Base-by-base conservation (phyloP, 2,888 invertebrate species). In the Chymomyza fuscimana region DNA sequence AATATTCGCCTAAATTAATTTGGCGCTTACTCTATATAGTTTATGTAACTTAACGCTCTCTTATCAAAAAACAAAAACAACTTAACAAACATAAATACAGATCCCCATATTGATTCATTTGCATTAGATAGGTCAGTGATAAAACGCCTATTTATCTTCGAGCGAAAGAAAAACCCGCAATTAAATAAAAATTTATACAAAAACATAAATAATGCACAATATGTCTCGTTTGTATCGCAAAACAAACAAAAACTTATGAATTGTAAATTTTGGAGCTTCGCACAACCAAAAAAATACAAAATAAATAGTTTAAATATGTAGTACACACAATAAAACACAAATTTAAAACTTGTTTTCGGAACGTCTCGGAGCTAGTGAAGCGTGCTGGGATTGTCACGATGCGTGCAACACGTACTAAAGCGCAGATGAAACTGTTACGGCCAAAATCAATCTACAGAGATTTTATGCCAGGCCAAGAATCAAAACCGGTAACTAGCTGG, bases 391-490 rank as follows among this genome's bases (percentile, higher is more conserved):
- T 54, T 29, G 51, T 63, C 70, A 56, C 52, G 58, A 29, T 70
- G 76, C 82, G 83, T 82, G 78, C 77, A 80, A 69, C 79, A 65
- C 67, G 68, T 77, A 76, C 78, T 65, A 86, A 80, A 80, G 88
- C 79, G 74, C 77, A 77, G 79, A 78, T 77, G 76, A 87, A 82
- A 87, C 87, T 87, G 87, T 88, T 84, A 77, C 69, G 76, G 76
- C 75, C 78, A 74, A 83, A 79, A 80, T 81, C 79, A 73, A 74
- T 76, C 36, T 74, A 60, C 77, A 62, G 72, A 78, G 79, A 81
- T 86, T 87, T 81, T 87, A 87, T 87, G 80, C 65, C 76, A 74
- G 61, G 80, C 81, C 80, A 87, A 85, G 85, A 88, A 88, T 84
- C 67, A 65, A 72, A 75, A 87, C 87, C 81, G 76, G 85, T 73